These are phyloP conservation scores for Drosophila cognata DNA, from an alignment of 2,888 invertebrate species.

Conservation along the genomic window DNA sequence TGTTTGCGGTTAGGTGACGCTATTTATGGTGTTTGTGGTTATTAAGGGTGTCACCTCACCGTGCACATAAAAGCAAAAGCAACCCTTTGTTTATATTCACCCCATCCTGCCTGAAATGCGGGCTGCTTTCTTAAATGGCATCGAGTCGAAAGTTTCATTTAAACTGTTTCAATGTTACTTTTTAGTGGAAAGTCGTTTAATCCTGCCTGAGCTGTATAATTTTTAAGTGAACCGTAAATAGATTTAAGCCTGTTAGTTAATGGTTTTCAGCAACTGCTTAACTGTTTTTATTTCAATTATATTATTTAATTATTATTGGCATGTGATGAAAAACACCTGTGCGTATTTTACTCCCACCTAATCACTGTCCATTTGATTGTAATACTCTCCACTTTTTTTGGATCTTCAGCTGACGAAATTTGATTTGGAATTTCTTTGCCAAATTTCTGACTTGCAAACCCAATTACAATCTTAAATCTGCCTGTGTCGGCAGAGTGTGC, in stretches of 20 bases:
- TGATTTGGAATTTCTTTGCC: background rate
- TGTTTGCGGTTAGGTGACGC: constrained; percentile 52
- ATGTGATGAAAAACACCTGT: background rate
- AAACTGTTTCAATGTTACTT: constrained; percentile 28
- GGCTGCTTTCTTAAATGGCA: constrained; percentile 26
- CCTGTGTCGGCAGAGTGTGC: background rate
- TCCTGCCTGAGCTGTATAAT: background rate
- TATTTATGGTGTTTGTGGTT: constrained; percentile 74
- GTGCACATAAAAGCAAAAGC: constrained; percentile 66
- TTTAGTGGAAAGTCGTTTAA: background rate
- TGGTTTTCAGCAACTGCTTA: background rate
- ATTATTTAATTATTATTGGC: background rate
- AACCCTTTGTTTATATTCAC: constrained; percentile 6
- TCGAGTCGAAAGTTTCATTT: constrained; percentile 25
- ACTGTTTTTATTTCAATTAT: background rate
- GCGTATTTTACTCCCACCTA: background rate
- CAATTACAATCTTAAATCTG: constrained; percentile 21
- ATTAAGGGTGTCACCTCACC: constrained; percentile 72
- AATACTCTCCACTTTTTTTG: background rate
- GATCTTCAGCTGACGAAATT: background rate
- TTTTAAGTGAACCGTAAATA: background rate
- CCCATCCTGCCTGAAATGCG: constrained; percentile 10
- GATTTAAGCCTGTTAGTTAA: background rate
- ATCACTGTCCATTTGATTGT: background rate
- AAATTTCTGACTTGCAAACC: background rate